Base-by-base conservation (phyloP, 53 echinoderm and acorn worm genomes). In the Zoroaster sp. region DNA sequence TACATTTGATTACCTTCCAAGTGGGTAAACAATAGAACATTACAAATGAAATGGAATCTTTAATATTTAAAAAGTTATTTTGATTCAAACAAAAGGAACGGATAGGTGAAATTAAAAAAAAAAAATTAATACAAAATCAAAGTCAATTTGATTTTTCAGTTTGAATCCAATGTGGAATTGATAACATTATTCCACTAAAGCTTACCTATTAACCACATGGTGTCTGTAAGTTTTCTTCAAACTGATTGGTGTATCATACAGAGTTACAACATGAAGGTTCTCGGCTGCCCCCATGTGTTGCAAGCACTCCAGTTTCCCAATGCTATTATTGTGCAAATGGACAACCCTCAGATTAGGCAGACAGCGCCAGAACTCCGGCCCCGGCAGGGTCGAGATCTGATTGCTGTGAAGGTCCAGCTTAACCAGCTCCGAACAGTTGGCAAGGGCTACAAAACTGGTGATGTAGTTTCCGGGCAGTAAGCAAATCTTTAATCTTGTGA, bases 191-290 rank as follows among this genome's bases (percentile, higher is more conserved):
- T n/a, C 9, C 18, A 28, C 23, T 23, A 10, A 66, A 20, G 10
- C 85, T 69, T 78, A 98, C 98, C 98, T 98, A 70, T 98, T 98
- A 1, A 98, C 98, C 10, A 98, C 95, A 86, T 98, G 98, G 77
- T 98, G 98, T 35, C 98, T 89, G 87, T 98, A 98, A 18, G 92
- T 94, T 78, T 93, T 96, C 88, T 94, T 98, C 77, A 98, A 80
- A 79, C 98, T 98, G 40, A 98, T 92, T 23, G 98, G 98, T 7
- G 98, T 98, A 69, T 98, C 98, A 59, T 87, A 98, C 75, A 98
- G 66, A 0, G 98, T 98, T 76, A 98, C 78, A 28, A 96, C 76
- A 54, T 98, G 91, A 17, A 96, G 91, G 45, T 63, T 71, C 38
- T 91, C 74, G 2, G 94, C 83, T 30, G 89, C 79, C 3, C 93